phyloP scores from a whole-genome alignment of 2,113 vertebrate species.

The Bambusicola thoracicus region DNA sequence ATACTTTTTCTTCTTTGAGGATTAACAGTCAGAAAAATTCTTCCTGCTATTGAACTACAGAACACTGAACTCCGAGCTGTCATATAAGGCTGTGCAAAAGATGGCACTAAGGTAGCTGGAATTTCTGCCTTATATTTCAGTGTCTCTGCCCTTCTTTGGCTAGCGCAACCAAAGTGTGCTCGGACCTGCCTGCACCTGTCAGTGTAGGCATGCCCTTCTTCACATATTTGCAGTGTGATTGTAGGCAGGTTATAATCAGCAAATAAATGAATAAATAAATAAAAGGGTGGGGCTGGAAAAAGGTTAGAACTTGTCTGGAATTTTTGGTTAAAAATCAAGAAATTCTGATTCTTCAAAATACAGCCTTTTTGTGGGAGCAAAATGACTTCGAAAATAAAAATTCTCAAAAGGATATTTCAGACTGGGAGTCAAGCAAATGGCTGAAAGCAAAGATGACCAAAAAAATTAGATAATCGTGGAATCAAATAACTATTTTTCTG shows the following conservation, averaged over 20 bases:
- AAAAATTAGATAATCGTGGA: background rate
- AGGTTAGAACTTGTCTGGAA: conserved; percentile 49
- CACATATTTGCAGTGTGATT: background rate
- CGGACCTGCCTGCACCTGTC: background rate
- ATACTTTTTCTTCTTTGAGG: conserved; percentile 27
- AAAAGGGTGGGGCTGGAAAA: background rate
- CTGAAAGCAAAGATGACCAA: background rate
- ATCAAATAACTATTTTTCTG: background rate
- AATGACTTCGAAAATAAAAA: background rate
- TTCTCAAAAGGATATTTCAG: background rate
- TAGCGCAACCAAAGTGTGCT: background rate
- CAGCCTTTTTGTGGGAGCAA: background rate
- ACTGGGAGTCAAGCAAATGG: background rate
- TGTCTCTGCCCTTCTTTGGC: background rate
- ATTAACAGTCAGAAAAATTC: background rate
- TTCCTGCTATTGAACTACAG: background rate
- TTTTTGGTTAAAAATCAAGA: conserved; percentile 18
- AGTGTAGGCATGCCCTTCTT: background rate
- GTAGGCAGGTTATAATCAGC: conserved; percentile 9
- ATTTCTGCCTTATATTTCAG: background rate
- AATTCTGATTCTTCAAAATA: conserved; percentile 21
- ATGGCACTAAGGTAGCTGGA: background rate
- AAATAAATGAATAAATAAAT: background rate
- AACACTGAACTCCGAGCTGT: background rate
- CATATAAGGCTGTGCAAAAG: background rate